phyloP scores from a whole-genome alignment of 2,113 vertebrate genomes.

The Calyptomena viridis region DNA sequence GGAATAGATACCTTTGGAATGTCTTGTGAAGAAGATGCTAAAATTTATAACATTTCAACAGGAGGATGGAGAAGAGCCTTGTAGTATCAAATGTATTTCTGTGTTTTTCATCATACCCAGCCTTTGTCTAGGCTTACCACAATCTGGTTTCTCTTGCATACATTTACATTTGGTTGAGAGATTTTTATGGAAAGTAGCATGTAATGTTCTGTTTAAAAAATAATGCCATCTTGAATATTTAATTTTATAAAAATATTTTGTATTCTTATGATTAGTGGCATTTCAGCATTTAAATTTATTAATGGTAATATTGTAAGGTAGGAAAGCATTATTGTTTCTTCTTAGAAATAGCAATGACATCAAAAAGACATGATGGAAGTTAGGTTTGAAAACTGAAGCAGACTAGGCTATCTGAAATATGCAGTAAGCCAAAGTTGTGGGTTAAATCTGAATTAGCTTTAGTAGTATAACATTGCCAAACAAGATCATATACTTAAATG shows the following conservation, averaged over 20 bases:
- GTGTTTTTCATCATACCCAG: not conserved
- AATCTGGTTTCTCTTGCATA: not conserved
- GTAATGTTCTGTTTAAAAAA: not conserved
- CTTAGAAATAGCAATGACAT: not conserved
- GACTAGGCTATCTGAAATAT: not conserved
- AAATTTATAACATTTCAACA: not conserved
- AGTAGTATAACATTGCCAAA: not conserved
- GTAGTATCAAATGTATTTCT: not conserved
- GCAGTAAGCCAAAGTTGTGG: not conserved
- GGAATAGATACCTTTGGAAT: not conserved
- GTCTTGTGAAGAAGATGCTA: not conserved
- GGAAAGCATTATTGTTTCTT: not conserved
- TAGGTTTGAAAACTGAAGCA: not conserved
- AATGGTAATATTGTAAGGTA: not conserved
- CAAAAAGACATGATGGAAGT: not conserved
- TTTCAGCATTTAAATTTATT: not conserved
- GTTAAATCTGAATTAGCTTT: conserved; percentile 7
- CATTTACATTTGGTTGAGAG: not conserved
- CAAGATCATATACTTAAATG: not conserved
- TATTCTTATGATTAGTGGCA: not conserved
- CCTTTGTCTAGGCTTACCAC: not conserved
- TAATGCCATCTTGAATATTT: not conserved
- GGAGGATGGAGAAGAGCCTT: not conserved
- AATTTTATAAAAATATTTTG: not conserved
- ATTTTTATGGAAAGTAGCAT: not conserved